Evolutionary conservation across 2,113 vertebrate genomes (phyloP).

Genomic region (Cynoglossus semilaevis): DNA sequence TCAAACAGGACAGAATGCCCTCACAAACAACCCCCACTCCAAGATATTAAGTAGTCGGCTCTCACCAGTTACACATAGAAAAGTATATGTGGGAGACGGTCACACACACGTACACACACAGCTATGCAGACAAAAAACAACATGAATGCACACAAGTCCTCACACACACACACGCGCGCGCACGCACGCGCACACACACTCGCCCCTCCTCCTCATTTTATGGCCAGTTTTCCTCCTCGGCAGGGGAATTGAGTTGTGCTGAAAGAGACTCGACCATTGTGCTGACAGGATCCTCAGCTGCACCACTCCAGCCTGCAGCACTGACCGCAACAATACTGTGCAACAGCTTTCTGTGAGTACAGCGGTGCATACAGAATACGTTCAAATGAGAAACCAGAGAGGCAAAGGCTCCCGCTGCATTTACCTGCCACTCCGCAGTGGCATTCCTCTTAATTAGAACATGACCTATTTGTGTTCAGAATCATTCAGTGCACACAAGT

Average conservation of each 20-base stretch:
- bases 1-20: slow-evolving; percentile 33
- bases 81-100: slow-evolving; percentile 19
- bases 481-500: no score
- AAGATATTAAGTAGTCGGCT: slow-evolving; percentile 44
- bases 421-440: not conserved
- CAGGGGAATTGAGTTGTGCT: slow-evolving; percentile 42
- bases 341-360: slow-evolving; percentile 33
- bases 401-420: not conserved
- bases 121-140: slow-evolving; percentile 14
- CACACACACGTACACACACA: not conserved
- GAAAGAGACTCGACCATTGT: slow-evolving; percentile 67
- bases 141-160: slow-evolving; percentile 19
- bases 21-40: slow-evolving; percentile 48
- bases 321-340: slow-evolving; percentile 32
- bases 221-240: slow-evolving; percentile 62
- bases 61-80: slow-evolving; percentile 31
- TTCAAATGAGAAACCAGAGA: slow-evolving; percentile 18
- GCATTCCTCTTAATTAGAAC: not conserved
- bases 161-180: no score
- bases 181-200: slow-evolving; percentile 1
- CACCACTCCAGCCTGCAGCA: slow-evolving; percentile 30
- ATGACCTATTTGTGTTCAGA: no score
- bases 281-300: slow-evolving; percentile 49
- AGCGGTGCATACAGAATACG: slow-evolving; percentile 12
- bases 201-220: slow-evolving; percentile 59